A percentile compares a stretch with the other conserved stretches of the same genome.
These are phyloP conservation scores for Rhombomys opimus DNA, from an alignment of 2,113 vertebrate genomes.

Conservation along the genomic window DNA sequence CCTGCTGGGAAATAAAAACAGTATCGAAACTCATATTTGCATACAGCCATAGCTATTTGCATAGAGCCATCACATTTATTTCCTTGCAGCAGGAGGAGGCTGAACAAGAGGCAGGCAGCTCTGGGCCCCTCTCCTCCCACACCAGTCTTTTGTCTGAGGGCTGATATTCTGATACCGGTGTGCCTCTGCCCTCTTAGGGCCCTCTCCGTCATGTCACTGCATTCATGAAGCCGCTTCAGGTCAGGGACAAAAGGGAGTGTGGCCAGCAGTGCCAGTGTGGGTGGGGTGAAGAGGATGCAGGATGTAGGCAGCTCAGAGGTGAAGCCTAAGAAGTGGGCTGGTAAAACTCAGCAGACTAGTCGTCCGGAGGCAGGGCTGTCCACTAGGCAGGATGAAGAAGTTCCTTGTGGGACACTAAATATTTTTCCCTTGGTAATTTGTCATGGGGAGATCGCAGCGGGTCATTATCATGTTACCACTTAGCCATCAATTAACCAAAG, in stretches of 20 bases:
- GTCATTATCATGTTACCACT: conserved; percentile 73
- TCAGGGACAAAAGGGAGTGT: neutral
- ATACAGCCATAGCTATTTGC: conserved; percentile 55
- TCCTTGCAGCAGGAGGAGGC: conserved; percentile 12
- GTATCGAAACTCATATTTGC: conserved; percentile 60
- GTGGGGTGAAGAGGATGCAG: neutral
- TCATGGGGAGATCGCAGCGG: conserved; percentile 69
- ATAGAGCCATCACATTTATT: conserved; percentile 9
- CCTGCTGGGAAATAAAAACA: conserved; percentile 68
- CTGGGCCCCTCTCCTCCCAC: neutral
- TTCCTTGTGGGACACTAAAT: conserved; percentile 55
- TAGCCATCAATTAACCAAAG: conserved; percentile 79
- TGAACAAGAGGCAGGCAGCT: neutral
- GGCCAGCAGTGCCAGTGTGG: rapidly evolving
- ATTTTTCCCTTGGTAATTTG: conserved; percentile 68
- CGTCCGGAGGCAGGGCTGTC: neutral
- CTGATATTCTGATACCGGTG: neutral
- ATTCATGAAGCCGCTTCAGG: neutral
- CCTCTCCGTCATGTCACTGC: neutral
- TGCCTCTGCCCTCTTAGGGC: neutral
- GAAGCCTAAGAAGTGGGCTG: neutral
- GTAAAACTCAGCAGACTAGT: neutral
- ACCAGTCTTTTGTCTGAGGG: too few relatives aligned
- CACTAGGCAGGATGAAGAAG: conserved; percentile 41
- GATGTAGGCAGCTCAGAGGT: neutral